These are phyloP conservation scores for Plecotus auritus DNA, from an alignment of 2,113 vertebrate genomes.

Conservation along the genomic window DNA sequence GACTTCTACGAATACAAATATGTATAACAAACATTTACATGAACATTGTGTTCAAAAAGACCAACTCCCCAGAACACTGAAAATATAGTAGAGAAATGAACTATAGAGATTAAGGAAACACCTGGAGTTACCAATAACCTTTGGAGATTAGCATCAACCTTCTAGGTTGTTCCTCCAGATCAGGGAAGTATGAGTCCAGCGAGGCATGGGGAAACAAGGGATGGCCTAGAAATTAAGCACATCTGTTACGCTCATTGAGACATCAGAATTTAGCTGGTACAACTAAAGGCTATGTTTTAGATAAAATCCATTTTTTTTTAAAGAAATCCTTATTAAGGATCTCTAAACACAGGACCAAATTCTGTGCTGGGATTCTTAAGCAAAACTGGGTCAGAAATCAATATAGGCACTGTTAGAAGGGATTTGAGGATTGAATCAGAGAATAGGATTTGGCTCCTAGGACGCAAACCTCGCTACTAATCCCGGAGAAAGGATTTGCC, in stretches of 20 bases:
- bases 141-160: neutral
- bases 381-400: conserved; percentile 66
- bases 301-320: neutral
- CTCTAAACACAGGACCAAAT: conserved; percentile 35
- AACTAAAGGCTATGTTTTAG: conserved; percentile 12
- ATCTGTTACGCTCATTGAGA: neutral
- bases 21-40: neutral
- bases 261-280: conserved; percentile 2
- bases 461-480: conserved; percentile 67
- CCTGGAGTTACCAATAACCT: neutral
- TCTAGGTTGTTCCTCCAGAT: neutral
- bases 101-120: neutral
- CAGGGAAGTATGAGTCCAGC: neutral
- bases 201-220: neutral
- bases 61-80: neutral
- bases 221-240: conserved; percentile 15
- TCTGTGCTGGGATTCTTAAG: conserved; percentile 48
- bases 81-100: neutral
- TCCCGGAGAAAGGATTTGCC: conserved; percentile 68
- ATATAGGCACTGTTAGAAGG: conserved; percentile 63
- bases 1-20: neutral
- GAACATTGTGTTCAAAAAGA: neutral
- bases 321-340: conserved; percentile 40
- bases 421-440: conserved; percentile 64
- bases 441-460: conserved; percentile 66